Evolutionary conservation across 92 coral and sea anemone genomes (phyloP).

Genomic region (Siderastrea radians): DNA sequence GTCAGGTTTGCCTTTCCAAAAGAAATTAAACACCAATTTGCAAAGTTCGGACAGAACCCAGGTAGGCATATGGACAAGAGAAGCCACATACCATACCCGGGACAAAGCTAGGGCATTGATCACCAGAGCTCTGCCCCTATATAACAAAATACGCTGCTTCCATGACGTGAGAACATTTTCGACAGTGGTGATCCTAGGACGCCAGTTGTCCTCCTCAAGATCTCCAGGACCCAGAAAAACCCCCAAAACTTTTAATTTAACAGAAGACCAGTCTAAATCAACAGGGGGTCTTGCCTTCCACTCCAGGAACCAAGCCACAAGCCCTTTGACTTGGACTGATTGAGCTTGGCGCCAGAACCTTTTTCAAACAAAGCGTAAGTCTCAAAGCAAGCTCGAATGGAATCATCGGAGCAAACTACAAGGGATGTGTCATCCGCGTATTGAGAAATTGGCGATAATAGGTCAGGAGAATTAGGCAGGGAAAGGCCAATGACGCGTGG

Average conservation of each 20-base stretch:
- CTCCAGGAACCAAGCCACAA: background rate
- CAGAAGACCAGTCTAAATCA: background rate
- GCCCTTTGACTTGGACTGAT: background rate
- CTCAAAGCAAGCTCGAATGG: background rate
- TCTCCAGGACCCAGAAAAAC: background rate
- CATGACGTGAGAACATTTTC: background rate
- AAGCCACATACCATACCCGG: conserved; percentile 3
- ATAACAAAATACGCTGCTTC: background rate
- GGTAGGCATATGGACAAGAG: background rate
- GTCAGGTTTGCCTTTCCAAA: background rate
- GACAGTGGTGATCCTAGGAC: background rate
- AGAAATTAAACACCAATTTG: background rate
- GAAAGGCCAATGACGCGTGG: background rate
- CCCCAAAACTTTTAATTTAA: background rate
- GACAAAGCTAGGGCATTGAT: background rate
- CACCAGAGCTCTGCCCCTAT: background rate
- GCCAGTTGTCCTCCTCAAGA: background rate
- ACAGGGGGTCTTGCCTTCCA: background rate
- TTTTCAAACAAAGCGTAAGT: background rate
- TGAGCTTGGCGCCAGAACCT: conserved; percentile 10
- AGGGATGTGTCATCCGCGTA: background rate
- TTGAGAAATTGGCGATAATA: background rate
- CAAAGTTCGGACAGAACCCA: background rate
- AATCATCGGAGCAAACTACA: background rate
- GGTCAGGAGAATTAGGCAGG: background rate